Base-by-base conservation (phyloP, 2,888 invertebrate species). In the Leptogaster cylindrica region DNA sequence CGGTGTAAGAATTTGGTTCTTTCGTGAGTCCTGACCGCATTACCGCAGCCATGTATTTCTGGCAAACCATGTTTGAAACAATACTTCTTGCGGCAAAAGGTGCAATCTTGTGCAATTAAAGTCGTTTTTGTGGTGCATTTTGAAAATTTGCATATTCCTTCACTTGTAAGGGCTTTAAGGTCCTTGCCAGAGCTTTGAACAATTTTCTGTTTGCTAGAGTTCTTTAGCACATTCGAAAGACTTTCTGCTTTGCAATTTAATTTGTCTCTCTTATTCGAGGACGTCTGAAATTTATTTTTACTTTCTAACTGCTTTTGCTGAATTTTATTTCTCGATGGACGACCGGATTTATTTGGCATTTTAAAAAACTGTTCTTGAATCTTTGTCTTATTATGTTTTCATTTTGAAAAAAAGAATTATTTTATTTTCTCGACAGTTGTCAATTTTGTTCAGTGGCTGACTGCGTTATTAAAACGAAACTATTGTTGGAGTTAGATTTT, bases 11-110 rank as follows among this genome's bases (percentile, higher is more conserved):
- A 87, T 77, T 81, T 83, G 72, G 77, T 82, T 5, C 85, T 80
- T 66, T 87, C 88, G 33, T 83, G 82, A 16, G 80, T 79, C 72
- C 84, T 83, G 0, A 86, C 85, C 1, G 84, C 85, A 67, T 84
- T 85, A 0, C 87, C 88, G 77, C 89, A 89, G 1, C 89, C 89
- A 73, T 89, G 89, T 1, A 87, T 82, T 78, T 89, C 89, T 0
- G 88, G 88, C 66, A 88, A 78, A 14, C 84, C 83, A 74, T 89
- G 89, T 16, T 83, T 81, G 27, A 88, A 83, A 73, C 89, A 89
- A 77, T 84, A 89, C 28, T 86, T 77, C 73, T 84, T 85, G 46
- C 82, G 81, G 76, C 89, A 89, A 7, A 75, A 75, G 16, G 72
- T 73, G 68, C 81, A 81, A 68, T 77, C 74, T 58, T 77, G 77